These are phyloP conservation scores for Bombus vancouverensis DNA, from an alignment of 1,140 invertebrate genomes.

Conservation along the genomic window DNA sequence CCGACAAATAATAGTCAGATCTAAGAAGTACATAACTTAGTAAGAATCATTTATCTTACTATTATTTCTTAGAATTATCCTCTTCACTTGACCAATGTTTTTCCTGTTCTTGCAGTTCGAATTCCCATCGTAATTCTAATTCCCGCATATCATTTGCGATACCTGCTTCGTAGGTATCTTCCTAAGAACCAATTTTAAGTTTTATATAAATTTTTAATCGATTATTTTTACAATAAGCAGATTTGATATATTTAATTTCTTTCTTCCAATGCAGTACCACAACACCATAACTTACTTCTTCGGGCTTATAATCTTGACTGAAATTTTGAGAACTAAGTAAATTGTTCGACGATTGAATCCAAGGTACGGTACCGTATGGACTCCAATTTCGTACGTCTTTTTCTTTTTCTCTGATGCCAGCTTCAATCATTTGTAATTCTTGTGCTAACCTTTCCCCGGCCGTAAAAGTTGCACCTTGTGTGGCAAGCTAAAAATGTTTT, in stretches of 20 bases:
- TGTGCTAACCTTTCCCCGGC: conserved; percentile 85
- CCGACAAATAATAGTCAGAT: conserved; percentile 42
- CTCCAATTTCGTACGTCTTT: conserved; percentile 85
- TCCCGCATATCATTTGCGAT: conserved; percentile 88
- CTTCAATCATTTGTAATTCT: conserved; percentile 86
- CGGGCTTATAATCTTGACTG: conserved; percentile 74
- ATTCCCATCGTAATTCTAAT: conserved; percentile 86
- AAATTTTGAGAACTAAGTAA: conserved; percentile 74
- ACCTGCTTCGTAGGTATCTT: conserved; percentile 86
- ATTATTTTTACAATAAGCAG: background rate
- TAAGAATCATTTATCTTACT: conserved; percentile 50
- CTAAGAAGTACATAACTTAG: conserved; percentile 35
- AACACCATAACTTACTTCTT: conserved; percentile 68
- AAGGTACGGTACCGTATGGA: conserved; percentile 76
- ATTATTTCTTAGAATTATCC: conserved; percentile 82
- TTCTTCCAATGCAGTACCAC: background rate
- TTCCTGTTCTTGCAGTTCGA: conserved; percentile 87
- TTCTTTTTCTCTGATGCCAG: conserved; percentile 86
- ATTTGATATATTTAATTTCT: background rate
- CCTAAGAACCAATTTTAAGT: conserved; percentile 70
- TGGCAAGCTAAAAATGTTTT: conserved; percentile 76
- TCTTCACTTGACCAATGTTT: conserved; percentile 86
- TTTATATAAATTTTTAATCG: background rate
- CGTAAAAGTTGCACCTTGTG: conserved; percentile 81
- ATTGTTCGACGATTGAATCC: conserved; percentile 77